Evolutionary conservation across 2,888 invertebrate species (phyloP).

Genomic region (Protodeltote pygarga): DNA sequence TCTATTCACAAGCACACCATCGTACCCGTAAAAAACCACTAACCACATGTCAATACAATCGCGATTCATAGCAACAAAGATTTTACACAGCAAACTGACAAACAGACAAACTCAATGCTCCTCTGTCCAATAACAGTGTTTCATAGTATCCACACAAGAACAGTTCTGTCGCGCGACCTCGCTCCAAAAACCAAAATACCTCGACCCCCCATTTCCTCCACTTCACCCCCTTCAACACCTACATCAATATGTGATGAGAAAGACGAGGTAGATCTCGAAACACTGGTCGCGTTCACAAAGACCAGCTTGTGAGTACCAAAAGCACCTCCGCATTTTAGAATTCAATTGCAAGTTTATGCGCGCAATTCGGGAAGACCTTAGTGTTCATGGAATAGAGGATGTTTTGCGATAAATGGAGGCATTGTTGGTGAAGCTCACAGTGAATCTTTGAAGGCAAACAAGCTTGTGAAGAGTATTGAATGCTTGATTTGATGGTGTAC

Average conservation of each 20-base stretch:
- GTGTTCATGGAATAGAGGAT: slow-evolving; percentile 55
- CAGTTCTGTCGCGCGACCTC: slow-evolving; percentile 81
- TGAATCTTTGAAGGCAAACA: slow-evolving; percentile 80
- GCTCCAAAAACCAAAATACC: slow-evolving; percentile 62
- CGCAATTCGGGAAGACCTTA: slow-evolving; percentile 63
- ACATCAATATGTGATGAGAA: slow-evolving; percentile 47
- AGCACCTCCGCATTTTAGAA: slow-evolving; percentile 82
- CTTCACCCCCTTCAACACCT: slow-evolving; percentile 51
- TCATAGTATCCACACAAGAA: slow-evolving; percentile 80
- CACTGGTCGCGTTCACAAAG: slow-evolving; percentile 78
- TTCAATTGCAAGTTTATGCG: slow-evolving; percentile 66
- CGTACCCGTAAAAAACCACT: slow-evolving; percentile 54
- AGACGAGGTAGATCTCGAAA: slow-evolving; percentile 65
- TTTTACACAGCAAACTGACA: slow-evolving; percentile 72
- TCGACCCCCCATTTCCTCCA: slow-evolving; percentile 53
- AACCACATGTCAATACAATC: slow-evolving; percentile 76
- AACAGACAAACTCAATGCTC: slow-evolving; percentile 73
- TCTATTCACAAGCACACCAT: slow-evolving; percentile 43
- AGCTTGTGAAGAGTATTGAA: slow-evolving; percentile 77
- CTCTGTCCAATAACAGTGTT: slow-evolving; percentile 83
- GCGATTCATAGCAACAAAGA: slow-evolving; percentile 83
- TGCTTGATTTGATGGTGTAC: slow-evolving; percentile 71
- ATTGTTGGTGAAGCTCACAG: slow-evolving; percentile 54
- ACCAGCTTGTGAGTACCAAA: slow-evolving; percentile 79
- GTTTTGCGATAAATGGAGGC: slow-evolving; percentile 59